Evolutionary conservation across 2,888 invertebrate genomes (phyloP).

Genomic region (Acronicta leporina): DNA sequence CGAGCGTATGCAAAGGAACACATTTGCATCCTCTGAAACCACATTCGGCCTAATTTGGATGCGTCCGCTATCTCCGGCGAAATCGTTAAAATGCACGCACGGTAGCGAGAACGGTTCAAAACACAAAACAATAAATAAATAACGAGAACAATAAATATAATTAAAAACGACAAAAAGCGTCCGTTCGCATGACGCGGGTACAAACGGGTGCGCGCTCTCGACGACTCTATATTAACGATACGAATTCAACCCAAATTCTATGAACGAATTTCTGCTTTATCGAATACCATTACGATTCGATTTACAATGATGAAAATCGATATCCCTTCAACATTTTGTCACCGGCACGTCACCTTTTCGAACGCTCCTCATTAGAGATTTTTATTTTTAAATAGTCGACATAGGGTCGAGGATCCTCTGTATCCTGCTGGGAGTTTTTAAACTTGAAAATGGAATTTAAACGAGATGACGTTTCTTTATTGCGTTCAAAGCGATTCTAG

Average conservation of each 20-base stretch:
- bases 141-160: constrained; percentile 88
- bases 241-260: constrained; percentile 60
- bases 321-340: constrained; percentile 83
- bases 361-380: constrained; percentile 80
- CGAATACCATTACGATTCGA: constrained; percentile 58
- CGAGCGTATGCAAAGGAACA: constrained; percentile 78
- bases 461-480: constrained; percentile 83
- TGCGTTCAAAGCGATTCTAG: constrained; percentile 70
- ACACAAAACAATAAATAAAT: constrained; percentile 86
- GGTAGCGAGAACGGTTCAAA: constrained; percentile 82
- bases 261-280: constrained; percentile 63
- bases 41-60: constrained; percentile 84
- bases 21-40: constrained; percentile 81
- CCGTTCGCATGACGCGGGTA: constrained; percentile 83
- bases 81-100: constrained; percentile 86
- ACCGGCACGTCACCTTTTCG: constrained; percentile 79
- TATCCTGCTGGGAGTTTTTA: constrained; percentile 59
- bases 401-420: constrained; percentile 71
- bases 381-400: constrained; percentile 73
- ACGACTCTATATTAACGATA: constrained; percentile 83
- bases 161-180: constrained; percentile 87
- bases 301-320: constrained; percentile 57
- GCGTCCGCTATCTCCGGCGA: constrained; percentile 77
- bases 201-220: constrained; percentile 79
- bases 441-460: constrained; percentile 83